These are phyloP conservation scores for Latrodectus hesperus DNA, from an alignment of 2,888 invertebrate genomes.

Conservation along the genomic window DNA sequence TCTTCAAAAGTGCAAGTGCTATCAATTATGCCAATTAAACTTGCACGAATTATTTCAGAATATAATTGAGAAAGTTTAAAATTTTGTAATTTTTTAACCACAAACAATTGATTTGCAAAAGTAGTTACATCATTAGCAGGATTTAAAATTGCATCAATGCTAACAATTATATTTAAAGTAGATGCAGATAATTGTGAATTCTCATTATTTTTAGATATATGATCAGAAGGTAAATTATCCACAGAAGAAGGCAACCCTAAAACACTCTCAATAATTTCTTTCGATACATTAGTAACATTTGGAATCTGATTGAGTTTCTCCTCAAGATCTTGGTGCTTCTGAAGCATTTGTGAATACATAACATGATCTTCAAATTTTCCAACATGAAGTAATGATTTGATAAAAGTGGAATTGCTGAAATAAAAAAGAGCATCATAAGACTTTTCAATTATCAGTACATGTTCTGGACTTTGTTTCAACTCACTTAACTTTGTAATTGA, in stretches of 20 bases:
- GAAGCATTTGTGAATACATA: constrained; percentile 81
- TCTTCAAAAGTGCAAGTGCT: constrained; percentile 85
- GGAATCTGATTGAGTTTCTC: constrained; percentile 70
- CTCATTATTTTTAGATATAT: constrained; percentile 71
- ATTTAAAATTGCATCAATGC: constrained; percentile 88
- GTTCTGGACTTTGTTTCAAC: constrained; percentile 72
- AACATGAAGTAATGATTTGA: constrained; percentile 74
- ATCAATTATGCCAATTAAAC: constrained; percentile 91
- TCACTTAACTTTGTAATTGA: constrained; percentile 74
- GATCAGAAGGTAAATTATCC: constrained; percentile 59
- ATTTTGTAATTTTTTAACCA: constrained; percentile 85
- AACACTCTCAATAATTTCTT: constrained; percentile 71
- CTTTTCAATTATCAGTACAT: constrained; percentile 74
- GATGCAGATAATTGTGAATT: constrained; percentile 69
- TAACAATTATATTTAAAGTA: constrained; percentile 78
- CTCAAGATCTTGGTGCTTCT: constrained; percentile 85
- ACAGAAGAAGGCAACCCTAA: constrained; percentile 69
- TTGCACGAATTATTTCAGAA: constrained; percentile 91
- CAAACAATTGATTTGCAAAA: constrained; percentile 86
- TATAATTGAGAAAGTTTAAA: constrained; percentile 87
- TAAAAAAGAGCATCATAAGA: constrained; percentile 73
- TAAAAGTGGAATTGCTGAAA: constrained; percentile 73
- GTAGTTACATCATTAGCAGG: constrained; percentile 88
- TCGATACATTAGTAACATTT: constrained; percentile 64
- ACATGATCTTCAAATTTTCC: constrained; percentile 78